Evolutionary conservation across 2,888 invertebrate genomes (phyloP).

Genomic region (Eustalomyia histrio): DNA sequence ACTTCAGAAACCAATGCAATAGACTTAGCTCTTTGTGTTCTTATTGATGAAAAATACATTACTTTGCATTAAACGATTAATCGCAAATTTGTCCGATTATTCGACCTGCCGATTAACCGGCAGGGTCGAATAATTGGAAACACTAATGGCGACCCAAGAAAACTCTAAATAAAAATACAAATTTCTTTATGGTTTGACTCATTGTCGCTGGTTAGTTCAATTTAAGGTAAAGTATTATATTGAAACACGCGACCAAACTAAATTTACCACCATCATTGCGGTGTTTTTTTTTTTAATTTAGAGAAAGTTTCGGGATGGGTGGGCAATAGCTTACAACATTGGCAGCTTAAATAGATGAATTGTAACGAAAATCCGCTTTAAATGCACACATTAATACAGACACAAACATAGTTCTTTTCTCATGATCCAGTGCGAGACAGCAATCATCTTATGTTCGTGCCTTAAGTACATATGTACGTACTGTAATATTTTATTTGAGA

Average conservation of each 20-base stretch:
- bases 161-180: too few species aligned
- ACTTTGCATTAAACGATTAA: too few species aligned
- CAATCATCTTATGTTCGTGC: conserved; percentile 65
- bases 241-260: conserved; percentile 57
- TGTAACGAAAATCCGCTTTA: conserved; percentile 61
- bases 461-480: conserved; percentile 45
- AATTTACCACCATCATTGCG: conserved; percentile 20
- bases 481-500: conserved; percentile 62
- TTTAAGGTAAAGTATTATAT: conserved; percentile 18
- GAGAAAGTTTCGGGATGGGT: conserved; percentile 62
- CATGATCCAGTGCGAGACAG: conserved; percentile 51
- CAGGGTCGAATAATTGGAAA: too few species aligned
- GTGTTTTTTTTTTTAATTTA: background rate
- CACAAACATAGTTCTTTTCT: conserved; percentile 48
- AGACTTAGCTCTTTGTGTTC: too few species aligned
- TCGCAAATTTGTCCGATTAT: too few species aligned
- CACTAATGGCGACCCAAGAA: too few species aligned
- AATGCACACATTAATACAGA: conserved; percentile 22
- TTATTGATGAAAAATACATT: too few species aligned
- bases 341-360: conserved; percentile 64
- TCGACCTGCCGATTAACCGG: too few species aligned
- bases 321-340: conserved; percentile 48
- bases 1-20: too few species aligned
- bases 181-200: too few species aligned
- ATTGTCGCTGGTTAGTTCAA: background rate